Conservation (phyloP, 2,113 vertebrate genomes). For the Apaloderma vittatum region DNA sequence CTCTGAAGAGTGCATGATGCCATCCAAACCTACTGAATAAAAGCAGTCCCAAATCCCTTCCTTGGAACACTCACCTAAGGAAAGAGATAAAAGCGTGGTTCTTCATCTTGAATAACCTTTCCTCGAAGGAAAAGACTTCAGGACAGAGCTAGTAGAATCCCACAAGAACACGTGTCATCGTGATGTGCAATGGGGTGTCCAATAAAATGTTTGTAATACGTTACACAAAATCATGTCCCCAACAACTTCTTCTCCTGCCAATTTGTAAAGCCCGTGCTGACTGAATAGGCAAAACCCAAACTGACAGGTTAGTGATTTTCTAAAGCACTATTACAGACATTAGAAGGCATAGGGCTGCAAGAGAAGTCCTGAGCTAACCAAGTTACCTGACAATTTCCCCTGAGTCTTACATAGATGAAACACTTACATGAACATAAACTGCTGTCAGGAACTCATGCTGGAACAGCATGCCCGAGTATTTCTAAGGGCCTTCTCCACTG, state of each 20-base stretch:
- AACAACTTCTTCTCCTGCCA: background rate
- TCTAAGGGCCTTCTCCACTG: slow-evolving; percentile 1
- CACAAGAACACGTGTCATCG: background rate
- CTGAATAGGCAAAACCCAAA: background rate
- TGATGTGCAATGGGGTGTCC: background rate
- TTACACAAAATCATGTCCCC: background rate
- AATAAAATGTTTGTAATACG: background rate
- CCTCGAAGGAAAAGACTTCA: background rate
- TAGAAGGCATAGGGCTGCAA: background rate
- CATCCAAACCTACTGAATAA: background rate
- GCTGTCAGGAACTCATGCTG: background rate
- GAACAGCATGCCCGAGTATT: background rate
- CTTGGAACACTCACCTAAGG: background rate
- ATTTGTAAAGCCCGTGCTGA: background rate
- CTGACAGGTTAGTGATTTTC: background rate
- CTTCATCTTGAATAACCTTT: background rate
- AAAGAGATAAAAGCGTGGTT: background rate
- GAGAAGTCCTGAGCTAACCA: background rate
- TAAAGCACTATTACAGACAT: background rate
- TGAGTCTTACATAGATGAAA: background rate
- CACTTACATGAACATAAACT: background rate
- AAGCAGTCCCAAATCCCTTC: background rate
- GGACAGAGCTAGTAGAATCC: background rate
- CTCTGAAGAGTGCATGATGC: background rate
- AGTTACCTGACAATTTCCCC: background rate